A percentile compares a stretch with the other conserved stretches of the same genome.
phyloP scores from a whole-genome alignment of 2,888 invertebrate species.

The Lasiommata megera region DNA sequence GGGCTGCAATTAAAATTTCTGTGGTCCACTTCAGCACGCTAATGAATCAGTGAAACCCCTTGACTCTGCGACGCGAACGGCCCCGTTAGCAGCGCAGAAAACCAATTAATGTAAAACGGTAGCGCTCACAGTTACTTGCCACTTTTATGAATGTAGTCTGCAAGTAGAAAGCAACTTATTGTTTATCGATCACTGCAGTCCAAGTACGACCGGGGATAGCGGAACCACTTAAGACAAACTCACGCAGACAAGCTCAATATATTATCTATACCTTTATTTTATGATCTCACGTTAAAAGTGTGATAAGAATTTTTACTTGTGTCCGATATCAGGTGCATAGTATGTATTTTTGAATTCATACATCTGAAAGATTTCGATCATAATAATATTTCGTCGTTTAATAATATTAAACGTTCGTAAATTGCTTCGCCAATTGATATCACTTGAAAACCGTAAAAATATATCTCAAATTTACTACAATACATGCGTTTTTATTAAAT shows the following conservation, averaged over 20 bases:
- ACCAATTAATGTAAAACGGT: conserved; percentile 60
- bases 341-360: too few species aligned
- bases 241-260: neutral
- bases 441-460: too few species aligned
- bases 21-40: conserved; percentile 58
- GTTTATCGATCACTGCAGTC: conserved; percentile 15
- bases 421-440: too few species aligned
- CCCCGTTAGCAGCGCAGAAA: conserved; percentile 52
- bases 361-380: too few species aligned
- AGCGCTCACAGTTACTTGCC: conserved; percentile 42
- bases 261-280: neutral
- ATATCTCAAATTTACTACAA: too few species aligned
- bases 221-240: conserved; percentile 10
- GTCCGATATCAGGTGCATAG: too few species aligned
- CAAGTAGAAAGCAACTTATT: conserved; percentile 21
- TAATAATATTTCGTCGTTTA: too few species aligned
- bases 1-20: conserved; percentile 61
- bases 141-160: conserved; percentile 32
- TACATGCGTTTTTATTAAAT: too few species aligned
- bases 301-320: too few species aligned
- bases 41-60: conserved; percentile 54
- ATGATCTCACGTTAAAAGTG: neutral
- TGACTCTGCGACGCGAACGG: conserved; percentile 40
- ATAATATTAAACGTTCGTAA: too few species aligned
- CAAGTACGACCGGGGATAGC: conserved; percentile 1